These are phyloP conservation scores for Heteromurus nitidus DNA, from an alignment of 2,888 invertebrate genomes.

Conservation along the genomic window DNA sequence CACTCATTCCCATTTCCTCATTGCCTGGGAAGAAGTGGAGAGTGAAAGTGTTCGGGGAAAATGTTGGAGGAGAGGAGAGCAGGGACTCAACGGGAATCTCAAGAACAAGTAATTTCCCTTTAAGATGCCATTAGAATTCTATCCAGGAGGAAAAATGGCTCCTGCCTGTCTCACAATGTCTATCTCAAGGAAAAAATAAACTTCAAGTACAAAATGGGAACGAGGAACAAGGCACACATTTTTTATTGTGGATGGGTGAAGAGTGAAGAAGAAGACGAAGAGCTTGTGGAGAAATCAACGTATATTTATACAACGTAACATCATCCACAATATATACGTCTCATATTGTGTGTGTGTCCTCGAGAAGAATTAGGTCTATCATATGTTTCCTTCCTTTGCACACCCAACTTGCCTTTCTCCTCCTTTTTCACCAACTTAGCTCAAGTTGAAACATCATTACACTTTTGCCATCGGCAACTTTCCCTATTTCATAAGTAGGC, in stretches of 20 bases:
- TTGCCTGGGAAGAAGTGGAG: background rate
- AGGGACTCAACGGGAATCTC: constrained; percentile 2
- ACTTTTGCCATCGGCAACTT: constrained; percentile 32
- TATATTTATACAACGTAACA: too few relatives aligned
- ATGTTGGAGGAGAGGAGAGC: constrained; percentile 4
- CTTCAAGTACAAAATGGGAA: background rate
- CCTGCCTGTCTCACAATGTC: constrained; percentile 9
- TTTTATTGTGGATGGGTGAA: too few relatives aligned
- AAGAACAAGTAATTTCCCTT: constrained; percentile 38
- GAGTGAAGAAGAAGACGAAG: background rate
- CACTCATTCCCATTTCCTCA: constrained; percentile 23
- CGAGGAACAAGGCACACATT: background rate
- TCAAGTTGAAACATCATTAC: constrained; percentile 54
- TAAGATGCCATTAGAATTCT: constrained; percentile 62
- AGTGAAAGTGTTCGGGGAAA: too few relatives aligned
- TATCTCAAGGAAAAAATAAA: background rate
- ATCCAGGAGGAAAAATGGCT: constrained; percentile 35
- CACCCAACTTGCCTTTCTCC: constrained; percentile 27
- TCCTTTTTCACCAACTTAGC: constrained; percentile 48
- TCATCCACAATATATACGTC: background rate
- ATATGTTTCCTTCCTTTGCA: constrained; percentile 47
- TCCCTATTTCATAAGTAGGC: background rate
- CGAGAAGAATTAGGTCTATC: constrained; percentile 50
- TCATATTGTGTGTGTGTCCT: background rate
- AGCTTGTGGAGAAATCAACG: background rate